Base-by-base conservation (phyloP, 2,888 invertebrate genomes). In the Gortyna flavago region DNA sequence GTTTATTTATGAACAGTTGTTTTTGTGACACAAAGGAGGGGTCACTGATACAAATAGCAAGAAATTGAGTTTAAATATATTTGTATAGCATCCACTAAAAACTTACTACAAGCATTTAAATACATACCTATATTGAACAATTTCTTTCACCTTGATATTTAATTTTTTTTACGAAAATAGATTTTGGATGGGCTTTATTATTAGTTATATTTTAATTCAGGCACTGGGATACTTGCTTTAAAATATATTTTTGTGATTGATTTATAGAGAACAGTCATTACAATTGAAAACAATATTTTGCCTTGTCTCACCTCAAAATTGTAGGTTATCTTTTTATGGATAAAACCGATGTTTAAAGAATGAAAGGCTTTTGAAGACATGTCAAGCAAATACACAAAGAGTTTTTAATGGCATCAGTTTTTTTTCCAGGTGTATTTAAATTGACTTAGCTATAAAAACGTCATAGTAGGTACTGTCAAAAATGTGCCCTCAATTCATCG, bases 1-100 rank as follows among this genome's bases (percentile, higher is more conserved):
- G 92, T 95, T 95, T 96, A 96, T 96, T 96, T 96, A 96, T 95
- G 93, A 95, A 95, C 94, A 94, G 91, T 90, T 89, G 89, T 92
- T 93, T 94, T 93, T 92, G 89, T 87, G 82, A 80, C 83, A 77
- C 18, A 51, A 62, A 75, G 79, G 88, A 77, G 87, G 44, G 81
- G 79, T 71, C 35, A 65, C 18, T 65, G 75, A 32, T 80, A 80
- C 72, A 85, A 80, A 71, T 83, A 76, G 69, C 74, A 84, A 83
- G 82, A 79, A 83, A 85, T 83, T 59, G 72, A 77, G 78, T 87
- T 77, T 81, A 81, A 87, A 81, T 85, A 87, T 81, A 85, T 86
- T 86, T 85, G 79, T 81, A 86, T 85, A 83, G 57, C 44, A 32
- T 25, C 59, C 59, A 73, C 79, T 75, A 79, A 83, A 85, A 84